Evolutionary conservation across 1,140 invertebrate genomes (phyloP), one percentile per base, ranked within the genome.

Genomic region (Nephila pilipes): DNA sequence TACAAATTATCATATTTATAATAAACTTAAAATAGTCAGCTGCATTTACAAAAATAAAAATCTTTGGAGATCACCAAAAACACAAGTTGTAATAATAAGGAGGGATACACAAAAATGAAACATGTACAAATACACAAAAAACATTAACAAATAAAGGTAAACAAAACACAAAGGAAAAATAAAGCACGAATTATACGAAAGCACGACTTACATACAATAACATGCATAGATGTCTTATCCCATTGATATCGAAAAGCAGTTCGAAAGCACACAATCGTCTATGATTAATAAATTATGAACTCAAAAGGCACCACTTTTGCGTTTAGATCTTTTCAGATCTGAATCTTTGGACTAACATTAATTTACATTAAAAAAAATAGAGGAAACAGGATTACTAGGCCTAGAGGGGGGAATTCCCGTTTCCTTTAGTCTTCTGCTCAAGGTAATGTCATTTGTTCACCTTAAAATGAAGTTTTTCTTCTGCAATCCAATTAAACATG

Each of bases 61-160:
- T 55, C 38, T 55, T 55, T 55, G 46, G 80, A 83, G 80, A 83
- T 83, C 80, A 83, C 8, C 22, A 83, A 83, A 83, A 83, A 29
- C 65, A 83, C 25, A 55, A 83, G 80, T 55, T 55, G 46, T 32
- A 54, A 83, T 75, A 75, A 29, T 14, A 29, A 16, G 32, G 69
- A 79, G 54, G n/a, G 10, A 83, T n/a, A 83, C 38, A 75, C 65
- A 75, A 75, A 36, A 29, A 46, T 16, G 32, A 75, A 36, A 75
- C 54, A 83, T 83, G 54, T 83, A 83, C 80, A 83, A 25, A n/a
- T n/a, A n/a, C 55, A 57, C 55, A 55, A 38, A 83, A 83, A 83
- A 83, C 54, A 83, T 83, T 55, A 83, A 83, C 80, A 83, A 83
- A 55, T 55, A 55, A 83, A 32, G 80, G 22, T 57, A 55, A 46